Evolutionary conservation across 2,113 vertebrate species (phyloP).

Genomic region (Shinisaurus crocodilurus): DNA sequence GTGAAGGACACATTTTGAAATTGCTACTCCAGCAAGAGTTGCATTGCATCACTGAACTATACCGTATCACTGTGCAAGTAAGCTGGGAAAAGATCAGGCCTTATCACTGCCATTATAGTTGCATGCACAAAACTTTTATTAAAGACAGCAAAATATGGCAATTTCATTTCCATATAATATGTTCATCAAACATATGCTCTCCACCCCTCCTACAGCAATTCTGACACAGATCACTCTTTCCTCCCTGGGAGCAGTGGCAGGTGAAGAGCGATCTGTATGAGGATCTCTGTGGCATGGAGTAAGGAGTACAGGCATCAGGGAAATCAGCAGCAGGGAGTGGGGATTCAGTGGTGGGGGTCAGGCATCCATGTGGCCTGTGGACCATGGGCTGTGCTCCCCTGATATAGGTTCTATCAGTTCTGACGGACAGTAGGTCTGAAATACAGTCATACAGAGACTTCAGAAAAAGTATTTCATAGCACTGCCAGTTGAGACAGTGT

Average conservation of each 20-base stretch:
- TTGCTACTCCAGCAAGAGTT: slow-evolving; percentile 15
- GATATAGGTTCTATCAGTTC: neutral
- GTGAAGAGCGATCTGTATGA: too few relatives aligned
- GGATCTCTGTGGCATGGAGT: too few relatives aligned
- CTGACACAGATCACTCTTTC: too few relatives aligned
- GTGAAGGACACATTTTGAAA: slow-evolving; percentile 28
- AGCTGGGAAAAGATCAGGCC: neutral
- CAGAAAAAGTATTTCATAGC: neutral
- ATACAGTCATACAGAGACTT: neutral
- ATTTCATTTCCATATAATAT: neutral
- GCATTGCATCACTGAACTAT: neutral
- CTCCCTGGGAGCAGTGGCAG: too few relatives aligned
- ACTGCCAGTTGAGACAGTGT: neutral
- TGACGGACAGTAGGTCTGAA: neutral
- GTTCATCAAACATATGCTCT: neutral
- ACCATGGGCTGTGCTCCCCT: too few relatives aligned
- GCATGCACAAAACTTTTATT: neutral
- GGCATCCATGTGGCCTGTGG: too few relatives aligned
- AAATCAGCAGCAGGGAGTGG: too few relatives aligned
- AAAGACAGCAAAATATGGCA: neutral
- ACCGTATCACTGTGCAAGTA: neutral
- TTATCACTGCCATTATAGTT: neutral
- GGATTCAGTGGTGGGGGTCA: too few relatives aligned
- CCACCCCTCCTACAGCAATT: too few relatives aligned
- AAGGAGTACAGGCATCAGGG: too few relatives aligned